Conservation (phyloP, 2,888 invertebrate species). For the Pachycephus smyrnensis region DNA sequence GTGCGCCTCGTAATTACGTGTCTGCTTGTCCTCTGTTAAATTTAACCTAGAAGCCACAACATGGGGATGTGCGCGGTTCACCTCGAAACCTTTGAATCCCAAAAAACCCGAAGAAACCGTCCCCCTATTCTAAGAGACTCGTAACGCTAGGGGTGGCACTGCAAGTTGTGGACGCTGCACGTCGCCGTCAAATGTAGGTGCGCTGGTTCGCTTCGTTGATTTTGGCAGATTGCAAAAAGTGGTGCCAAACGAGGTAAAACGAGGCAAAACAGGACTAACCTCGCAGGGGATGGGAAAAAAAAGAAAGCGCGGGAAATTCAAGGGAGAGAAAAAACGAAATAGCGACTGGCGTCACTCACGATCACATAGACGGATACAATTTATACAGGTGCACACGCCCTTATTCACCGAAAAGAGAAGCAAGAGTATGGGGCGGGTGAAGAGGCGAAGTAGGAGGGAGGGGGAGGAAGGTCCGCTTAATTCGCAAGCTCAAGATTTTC, state of each 20-base stretch:
- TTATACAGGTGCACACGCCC: too few species aligned
- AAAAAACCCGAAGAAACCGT: neutral
- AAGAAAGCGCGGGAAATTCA: too few species aligned
- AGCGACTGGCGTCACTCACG: neutral
- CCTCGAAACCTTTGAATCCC: neutral
- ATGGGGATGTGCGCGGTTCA: neutral
- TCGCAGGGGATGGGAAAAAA: too few species aligned
- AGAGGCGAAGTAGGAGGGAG: neutral
- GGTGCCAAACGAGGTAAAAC: too few species aligned
- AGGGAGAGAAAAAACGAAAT: too few species aligned
- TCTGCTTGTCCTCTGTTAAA: conserved; percentile 59
- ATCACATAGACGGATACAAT: too few species aligned
- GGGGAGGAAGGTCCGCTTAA: conserved; percentile 19
- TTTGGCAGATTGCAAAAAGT: neutral
- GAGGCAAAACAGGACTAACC: too few species aligned
- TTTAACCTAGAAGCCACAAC: conserved; percentile 33
- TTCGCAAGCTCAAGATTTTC: conserved; percentile 26
- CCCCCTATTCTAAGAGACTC: neutral
- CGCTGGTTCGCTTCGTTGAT: neutral
- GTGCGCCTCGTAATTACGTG: conserved; percentile 59
- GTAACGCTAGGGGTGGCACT: neutral
- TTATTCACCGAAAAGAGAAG: neutral
- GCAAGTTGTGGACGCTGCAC: neutral
- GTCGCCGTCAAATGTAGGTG: neutral
- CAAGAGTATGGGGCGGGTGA: neutral